phyloP scores from a whole-genome alignment of 2,797 vertebrate species.

The Cottoperca gobio region DNA sequence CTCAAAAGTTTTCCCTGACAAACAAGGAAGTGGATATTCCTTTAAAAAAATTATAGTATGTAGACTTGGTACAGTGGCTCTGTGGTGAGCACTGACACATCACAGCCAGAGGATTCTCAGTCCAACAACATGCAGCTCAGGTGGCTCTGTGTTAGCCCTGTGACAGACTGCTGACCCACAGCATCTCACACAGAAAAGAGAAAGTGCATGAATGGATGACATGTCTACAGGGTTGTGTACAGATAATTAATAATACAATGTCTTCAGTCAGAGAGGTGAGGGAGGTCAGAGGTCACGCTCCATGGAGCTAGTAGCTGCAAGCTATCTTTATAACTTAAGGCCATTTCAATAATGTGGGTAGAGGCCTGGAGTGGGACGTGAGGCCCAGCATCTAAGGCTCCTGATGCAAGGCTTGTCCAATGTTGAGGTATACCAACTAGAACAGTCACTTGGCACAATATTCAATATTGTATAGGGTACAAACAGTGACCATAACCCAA shows the following conservation, averaged over 20 bases:
- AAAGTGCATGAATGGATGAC: not conserved
- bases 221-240: not conserved
- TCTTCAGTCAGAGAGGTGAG: slow-evolving; percentile 1
- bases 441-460: no score
- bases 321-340: slow-evolving; percentile 3
- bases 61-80: not conserved
- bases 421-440: no score
- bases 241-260: slow-evolving; percentile 16
- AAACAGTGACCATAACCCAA: no score
- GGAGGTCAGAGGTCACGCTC: slow-evolving; percentile 18
- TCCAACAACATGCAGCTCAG: not conserved
- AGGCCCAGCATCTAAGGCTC: not conserved
- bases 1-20: slow-evolving; percentile 41
- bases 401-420: no score
- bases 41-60: not conserved
- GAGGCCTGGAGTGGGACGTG: not conserved
- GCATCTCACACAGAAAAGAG: not conserved
- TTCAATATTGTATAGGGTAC: no score
- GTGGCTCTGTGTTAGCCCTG: not conserved
- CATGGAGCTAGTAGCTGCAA: not conserved
- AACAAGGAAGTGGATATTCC: slow-evolving; percentile 16
- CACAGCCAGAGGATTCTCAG: not conserved
- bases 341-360: not conserved
- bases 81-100: not conserved
- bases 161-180: not conserved